Evolutionary conservation across 2,888 invertebrate genomes (phyloP), one percentile per base, ranked within the genome.

Genomic region (Perizoma flavofasciatum): DNA sequence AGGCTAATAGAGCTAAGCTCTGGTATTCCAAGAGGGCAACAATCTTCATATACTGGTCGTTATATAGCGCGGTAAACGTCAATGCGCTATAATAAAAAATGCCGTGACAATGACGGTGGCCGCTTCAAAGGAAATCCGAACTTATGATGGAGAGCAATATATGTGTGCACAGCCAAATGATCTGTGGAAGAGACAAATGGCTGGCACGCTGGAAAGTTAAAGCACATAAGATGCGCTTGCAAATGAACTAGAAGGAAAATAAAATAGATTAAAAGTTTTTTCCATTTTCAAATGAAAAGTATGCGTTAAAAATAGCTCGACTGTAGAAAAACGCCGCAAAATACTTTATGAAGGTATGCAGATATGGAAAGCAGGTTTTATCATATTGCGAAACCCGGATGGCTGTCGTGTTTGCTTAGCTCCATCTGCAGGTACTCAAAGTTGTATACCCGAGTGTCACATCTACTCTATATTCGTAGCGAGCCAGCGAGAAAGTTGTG

Each of bases 401-500:
- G 33, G 55, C 32, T 44, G 35, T 10, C 47, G 35, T 54, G 47
- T 47, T 57, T 40, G 32, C 41, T 41, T 40, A 50, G 34, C 57
- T 55, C 8, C 11, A 39, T 22, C 40, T 41, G 33, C 49, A 52
- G 8, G 32, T 51, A 11, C 58, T 8, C n/a, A 11, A 35, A 37
- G 35, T 37, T 39, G 11, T 22, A 49, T 37, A 33, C 44, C 34
- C n/a, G 48, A 60, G 52, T 43, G 22, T 39, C 48, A 11, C 47
- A 46, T 33, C 34, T 49, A 50, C 49, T 55, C 46, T 32, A 61
- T 47, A 49, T 44, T 47, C 37, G 41, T 32, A 46, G 61, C 61
- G 46, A 53, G 58, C 64, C 71, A 65, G 70, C 68, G 69, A 67
- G 74, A 69, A 78, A 61, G 61, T 61, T 49, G 40, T 77, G 46